Percentiles rank a stretch among this genome's conserved stretches.
Conservation (phyloP, 2,888 invertebrate genomes). For the Chymomyza fuscimana region DNA sequence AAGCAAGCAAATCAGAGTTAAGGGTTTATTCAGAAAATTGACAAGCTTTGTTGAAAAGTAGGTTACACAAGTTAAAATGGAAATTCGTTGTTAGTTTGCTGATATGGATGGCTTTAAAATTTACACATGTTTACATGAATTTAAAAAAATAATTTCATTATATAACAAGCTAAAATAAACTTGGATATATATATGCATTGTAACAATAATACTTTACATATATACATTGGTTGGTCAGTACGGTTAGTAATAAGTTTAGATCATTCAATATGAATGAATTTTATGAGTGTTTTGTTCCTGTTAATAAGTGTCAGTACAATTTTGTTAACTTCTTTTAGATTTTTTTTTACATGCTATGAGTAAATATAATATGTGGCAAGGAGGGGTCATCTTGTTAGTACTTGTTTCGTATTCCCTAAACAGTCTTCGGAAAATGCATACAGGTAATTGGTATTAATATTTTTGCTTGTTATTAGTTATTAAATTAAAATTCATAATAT, state of each 20-base stretch:
- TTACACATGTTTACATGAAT: neutral
- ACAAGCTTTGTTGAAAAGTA: constrained; percentile 18
- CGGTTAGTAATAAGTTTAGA: constrained; percentile 8
- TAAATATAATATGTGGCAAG: neutral
- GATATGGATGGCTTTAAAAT: neutral
- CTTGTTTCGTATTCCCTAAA: constrained; percentile 26
- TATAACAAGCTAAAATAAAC: neutral
- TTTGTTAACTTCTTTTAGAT: constrained; percentile 5
- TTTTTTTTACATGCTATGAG: neutral
- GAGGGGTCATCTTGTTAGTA: constrained; percentile 15
- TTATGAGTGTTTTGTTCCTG: constrained; percentile 29
- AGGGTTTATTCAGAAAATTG: constrained; percentile 18
- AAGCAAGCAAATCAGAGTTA: constrained; percentile 41
- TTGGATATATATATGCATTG: constrained; percentile 27
- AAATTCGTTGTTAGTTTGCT: neutral
- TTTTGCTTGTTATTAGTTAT: neutral
- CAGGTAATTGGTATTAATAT: constrained; percentile 32
- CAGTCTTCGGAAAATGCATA: constrained; percentile 66
- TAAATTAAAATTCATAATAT: neutral
- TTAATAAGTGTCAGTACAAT: constrained; percentile 21
- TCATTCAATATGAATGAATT: constrained; percentile 76
- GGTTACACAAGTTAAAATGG: too few species aligned
- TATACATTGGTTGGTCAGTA: neutral
- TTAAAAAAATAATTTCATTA: neutral
- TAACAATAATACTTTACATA: constrained; percentile 20